A percentile compares a stretch with the other conserved stretches of the same genome.
Evolutionary conservation across 2,113 vertebrate species (phyloP).

Genomic region (Ammodytes dubius): DNA sequence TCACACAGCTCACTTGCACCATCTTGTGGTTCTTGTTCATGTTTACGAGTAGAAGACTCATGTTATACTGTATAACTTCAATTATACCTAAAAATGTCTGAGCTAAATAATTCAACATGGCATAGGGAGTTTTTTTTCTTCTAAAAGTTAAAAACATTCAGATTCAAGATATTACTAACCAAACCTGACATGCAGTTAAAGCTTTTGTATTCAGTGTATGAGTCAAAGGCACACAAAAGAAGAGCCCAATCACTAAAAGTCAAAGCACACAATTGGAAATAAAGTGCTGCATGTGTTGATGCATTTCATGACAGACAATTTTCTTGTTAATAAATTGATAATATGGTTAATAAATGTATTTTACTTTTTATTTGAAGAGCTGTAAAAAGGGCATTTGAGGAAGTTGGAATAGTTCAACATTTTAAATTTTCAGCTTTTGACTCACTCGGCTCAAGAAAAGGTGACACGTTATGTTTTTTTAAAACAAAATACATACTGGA

Average conservation of each 20-base stretch:
- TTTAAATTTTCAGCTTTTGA: no score
- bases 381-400: no score
- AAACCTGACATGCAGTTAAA: background rate
- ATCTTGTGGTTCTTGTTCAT: conserved; percentile 16
- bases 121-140: background rate
- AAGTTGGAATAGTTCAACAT: no score
- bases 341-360: no score
- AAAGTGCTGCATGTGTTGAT: background rate
- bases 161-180: no score
- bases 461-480: no score
- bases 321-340: background rate
- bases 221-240: background rate
- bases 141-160: no score
- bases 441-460: no score
- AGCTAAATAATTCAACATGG: background rate
- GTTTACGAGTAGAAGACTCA: no score
- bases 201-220: background rate
- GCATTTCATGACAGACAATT: background rate
- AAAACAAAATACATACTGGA: no score
- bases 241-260: background rate
- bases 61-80: no score
- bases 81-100: background rate
- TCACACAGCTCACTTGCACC: conserved; percentile 23
- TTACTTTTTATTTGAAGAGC: no score
- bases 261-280: background rate